Base-by-base conservation (phyloP, 2,113 vertebrate species). In the Gopherus flavomarginatus region DNA sequence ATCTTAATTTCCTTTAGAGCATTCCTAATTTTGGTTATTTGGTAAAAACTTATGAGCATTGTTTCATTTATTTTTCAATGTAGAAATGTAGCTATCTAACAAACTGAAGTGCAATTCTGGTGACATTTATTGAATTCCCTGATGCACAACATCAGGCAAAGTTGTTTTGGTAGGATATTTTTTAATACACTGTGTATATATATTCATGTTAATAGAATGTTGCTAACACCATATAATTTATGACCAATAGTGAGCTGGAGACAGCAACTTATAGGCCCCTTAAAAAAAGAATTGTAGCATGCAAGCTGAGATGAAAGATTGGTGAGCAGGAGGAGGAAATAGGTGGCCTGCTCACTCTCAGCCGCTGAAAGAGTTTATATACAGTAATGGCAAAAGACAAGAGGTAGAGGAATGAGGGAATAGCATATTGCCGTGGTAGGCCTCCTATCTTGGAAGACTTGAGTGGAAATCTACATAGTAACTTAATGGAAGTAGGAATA, bases 341-440 rank as follows among this genome's bases (percentile, higher is more conserved):
- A 38, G 24, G 21, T 77, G 72, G 22, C 38, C 21, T 77, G 10
- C 38, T 44, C 42, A 16, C 7, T 69, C 31, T 69, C 35, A 69
- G 62, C 7, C 16, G 6, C 31, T n/a, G 62, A 69, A 69, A n/a
- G 16, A 9, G 8, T n/a, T 69, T 69, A 19, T 69, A n/a, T n/a
- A n/a, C 35, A 69, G 8, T 0, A 4, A 8, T 42, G 17, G 42
- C 56, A 83, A 62, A n/a, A 27, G 29, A 49, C 17, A 47, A 14
- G 44, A 4, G 54, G 82, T 2, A 1, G 47, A 53, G 77, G 50
- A 91, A 19, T 53, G 52, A 81, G 78, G 81, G 29, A 44, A 21
- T 9, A 81, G 31, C 85, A 53, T 19, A 4, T 35, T 62, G 47
- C n/a, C 10, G 0, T 50, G 35, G 4, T 1, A 10, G 35, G 2